Conservation (phyloP, 2,888 invertebrate genomes). For the Hermaeophaga mercurialis region DNA sequence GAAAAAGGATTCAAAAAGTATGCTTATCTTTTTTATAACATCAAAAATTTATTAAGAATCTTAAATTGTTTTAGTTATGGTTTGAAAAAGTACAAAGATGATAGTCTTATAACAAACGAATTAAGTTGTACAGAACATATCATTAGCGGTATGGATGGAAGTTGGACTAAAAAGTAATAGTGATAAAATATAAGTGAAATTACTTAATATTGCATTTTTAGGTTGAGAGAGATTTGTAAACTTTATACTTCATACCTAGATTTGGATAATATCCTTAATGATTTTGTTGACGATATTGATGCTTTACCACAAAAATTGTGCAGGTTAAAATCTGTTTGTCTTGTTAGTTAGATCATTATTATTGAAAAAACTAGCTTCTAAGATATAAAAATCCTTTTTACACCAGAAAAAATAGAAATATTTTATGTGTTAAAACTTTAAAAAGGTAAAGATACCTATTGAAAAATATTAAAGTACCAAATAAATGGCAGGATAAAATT, state of each 20-base stretch:
- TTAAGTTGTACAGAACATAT: constrained; percentile 42
- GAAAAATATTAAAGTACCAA: too few relatives aligned
- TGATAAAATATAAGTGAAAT: background rate
- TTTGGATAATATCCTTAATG: constrained; percentile 37
- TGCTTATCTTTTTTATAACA: too few relatives aligned
- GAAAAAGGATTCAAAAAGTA: constrained; percentile 44
- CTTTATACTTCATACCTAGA: constrained; percentile 41
- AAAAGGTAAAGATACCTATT: too few relatives aligned
- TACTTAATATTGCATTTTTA: constrained; percentile 30
- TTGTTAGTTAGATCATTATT: too few relatives aligned
- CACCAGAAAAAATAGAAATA: too few relatives aligned
- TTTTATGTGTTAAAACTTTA: too few relatives aligned
- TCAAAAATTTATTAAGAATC: too few relatives aligned
- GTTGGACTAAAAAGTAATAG: constrained; percentile 46
- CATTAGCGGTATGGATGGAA: constrained; percentile 41
- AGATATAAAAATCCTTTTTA: too few relatives aligned
- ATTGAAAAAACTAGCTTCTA: too few relatives aligned
- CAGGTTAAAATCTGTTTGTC: constrained; percentile 37
- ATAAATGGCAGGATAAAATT: too few relatives aligned
- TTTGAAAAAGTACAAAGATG: constrained; percentile 39
- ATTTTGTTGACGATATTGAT: constrained; percentile 35
- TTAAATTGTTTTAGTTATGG: constrained; percentile 38
- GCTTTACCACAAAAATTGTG: constrained; percentile 42
- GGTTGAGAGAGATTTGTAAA: constrained; percentile 43
- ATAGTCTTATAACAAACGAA: constrained; percentile 41